phyloP scores from a whole-genome alignment of 2,888 invertebrate species.

The Patella pellucida region DNA sequence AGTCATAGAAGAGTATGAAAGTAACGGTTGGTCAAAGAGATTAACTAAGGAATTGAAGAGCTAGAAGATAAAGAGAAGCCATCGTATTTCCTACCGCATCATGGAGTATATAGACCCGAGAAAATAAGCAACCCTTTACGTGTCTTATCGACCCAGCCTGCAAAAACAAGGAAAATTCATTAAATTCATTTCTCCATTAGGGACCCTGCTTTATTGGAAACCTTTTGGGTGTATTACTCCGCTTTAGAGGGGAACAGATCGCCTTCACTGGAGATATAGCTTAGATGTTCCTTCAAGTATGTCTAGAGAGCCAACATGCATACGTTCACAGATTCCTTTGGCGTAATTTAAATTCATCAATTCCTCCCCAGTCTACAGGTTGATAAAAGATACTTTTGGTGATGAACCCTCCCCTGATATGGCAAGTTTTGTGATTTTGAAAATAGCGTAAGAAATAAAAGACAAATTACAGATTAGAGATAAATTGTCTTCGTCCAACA shows the following conservation, averaged over 20 bases:
- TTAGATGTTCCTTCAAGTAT: conserved; percentile 13
- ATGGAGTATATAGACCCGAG: conserved; percentile 19
- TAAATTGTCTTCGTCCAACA: neutral
- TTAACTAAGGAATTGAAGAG: conserved; percentile 6
- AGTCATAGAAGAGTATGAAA: conserved; percentile 22
- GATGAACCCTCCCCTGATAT: conserved; percentile 27
- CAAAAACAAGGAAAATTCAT: neutral
- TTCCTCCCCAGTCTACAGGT: no score
- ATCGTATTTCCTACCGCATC: conserved; percentile 16
- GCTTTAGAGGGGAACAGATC: no score
- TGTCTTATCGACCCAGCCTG: conserved; percentile 24
- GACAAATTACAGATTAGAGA: neutral
- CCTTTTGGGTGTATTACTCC: conserved; percentile 15
- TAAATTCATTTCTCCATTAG: no score
- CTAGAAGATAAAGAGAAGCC: conserved; percentile 5
- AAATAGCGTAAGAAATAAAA: conserved; percentile 19
- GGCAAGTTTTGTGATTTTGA: conserved; percentile 24
- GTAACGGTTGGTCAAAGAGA: conserved; percentile 20
- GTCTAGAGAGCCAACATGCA: neutral
- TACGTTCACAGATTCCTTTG: conserved; percentile 24
- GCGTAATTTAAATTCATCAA: conserved; percentile 17
- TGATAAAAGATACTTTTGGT: neutral
- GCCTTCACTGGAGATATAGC: conserved; percentile 25
- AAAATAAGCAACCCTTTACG: conserved; percentile 23
- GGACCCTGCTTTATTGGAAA: no score